Evolutionary conservation across 2,888 invertebrate genomes (phyloP).

Genomic region (Agrotis ipsilon): DNA sequence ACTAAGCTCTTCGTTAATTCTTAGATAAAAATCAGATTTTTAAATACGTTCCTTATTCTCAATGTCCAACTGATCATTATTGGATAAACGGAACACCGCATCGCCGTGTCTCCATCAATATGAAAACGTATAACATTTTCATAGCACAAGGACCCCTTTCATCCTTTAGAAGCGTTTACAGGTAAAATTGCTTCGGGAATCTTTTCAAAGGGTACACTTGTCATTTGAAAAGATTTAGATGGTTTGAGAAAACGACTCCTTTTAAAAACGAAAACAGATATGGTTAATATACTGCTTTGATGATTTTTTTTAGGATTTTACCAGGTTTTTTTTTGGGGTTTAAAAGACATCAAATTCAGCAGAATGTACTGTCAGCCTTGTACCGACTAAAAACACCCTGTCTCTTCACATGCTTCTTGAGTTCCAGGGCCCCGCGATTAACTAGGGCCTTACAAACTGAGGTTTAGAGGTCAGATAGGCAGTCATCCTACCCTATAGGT

Average conservation of each 20-base stretch:
- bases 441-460: background rate
- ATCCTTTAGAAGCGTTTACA: constrained; percentile 45
- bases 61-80: constrained; percentile 1
- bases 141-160: constrained; percentile 32
- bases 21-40: too few relatives aligned
- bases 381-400: too few relatives aligned
- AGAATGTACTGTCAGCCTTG: too few relatives aligned
- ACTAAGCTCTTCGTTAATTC: too few relatives aligned
- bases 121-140: constrained; percentile 40
- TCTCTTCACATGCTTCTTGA: too few relatives aligned
- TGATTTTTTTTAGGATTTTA: too few relatives aligned
- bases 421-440: too few relatives aligned
- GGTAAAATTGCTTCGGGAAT: constrained; percentile 48
- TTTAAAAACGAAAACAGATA: constrained; percentile 11
- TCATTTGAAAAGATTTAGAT: constrained; percentile 43
- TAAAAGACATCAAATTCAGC: too few relatives aligned
- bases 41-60: background rate
- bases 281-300: too few relatives aligned
- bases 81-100: constrained; percentile 14
- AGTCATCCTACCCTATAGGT: too few relatives aligned
- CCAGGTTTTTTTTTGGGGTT: too few relatives aligned
- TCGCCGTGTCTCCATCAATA: constrained; percentile 21
- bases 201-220: constrained; percentile 41
- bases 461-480: background rate
- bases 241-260: constrained; percentile 20